These are phyloP conservation scores for Cygnus buccinator DNA, from an alignment of 2,113 vertebrate species.

Conservation along the genomic window DNA sequence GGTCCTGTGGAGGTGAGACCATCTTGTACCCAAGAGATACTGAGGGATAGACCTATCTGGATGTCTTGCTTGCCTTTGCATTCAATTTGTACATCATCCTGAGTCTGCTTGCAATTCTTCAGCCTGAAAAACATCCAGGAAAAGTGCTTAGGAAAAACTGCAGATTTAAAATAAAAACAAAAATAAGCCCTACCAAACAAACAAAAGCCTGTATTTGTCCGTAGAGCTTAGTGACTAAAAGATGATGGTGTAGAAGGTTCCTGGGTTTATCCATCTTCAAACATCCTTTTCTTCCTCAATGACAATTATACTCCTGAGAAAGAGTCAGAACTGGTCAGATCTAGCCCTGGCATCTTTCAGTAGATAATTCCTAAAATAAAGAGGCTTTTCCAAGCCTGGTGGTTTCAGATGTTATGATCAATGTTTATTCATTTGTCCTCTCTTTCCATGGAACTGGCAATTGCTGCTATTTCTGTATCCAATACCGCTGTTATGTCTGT, in stretches of 20 bases:
- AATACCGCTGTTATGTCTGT: conserved; percentile 47
- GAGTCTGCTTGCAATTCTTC: neutral
- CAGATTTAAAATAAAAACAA: conserved; percentile 13
- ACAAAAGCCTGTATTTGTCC: neutral
- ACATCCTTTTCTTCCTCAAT: conserved; percentile 2
- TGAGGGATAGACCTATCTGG: neutral
- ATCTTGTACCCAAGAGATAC: neutral
- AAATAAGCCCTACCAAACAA: neutral
- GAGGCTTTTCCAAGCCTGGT: conserved; percentile 50
- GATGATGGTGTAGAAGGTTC: neutral
- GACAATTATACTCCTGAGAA: conserved; percentile 8
- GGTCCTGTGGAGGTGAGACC: neutral
- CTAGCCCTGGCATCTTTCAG: conserved; percentile 1
- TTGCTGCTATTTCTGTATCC: conserved; percentile 30
- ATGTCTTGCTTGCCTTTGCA: neutral
- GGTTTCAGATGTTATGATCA: conserved; percentile 12
- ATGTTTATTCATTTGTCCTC: conserved; percentile 35
- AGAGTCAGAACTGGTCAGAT: neutral
- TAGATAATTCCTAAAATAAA: conserved; percentile 52
- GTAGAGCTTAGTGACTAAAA: neutral
- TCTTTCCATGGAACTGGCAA: conserved; percentile 44
- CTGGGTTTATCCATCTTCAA: neutral
- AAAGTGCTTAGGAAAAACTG: neutral
- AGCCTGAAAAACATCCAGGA: neutral
- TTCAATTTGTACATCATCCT: neutral